Evolutionary conservation across 2,113 vertebrate species (phyloP), one percentile per base, ranked within the genome.

Genomic region (Anolis sagrei): DNA sequence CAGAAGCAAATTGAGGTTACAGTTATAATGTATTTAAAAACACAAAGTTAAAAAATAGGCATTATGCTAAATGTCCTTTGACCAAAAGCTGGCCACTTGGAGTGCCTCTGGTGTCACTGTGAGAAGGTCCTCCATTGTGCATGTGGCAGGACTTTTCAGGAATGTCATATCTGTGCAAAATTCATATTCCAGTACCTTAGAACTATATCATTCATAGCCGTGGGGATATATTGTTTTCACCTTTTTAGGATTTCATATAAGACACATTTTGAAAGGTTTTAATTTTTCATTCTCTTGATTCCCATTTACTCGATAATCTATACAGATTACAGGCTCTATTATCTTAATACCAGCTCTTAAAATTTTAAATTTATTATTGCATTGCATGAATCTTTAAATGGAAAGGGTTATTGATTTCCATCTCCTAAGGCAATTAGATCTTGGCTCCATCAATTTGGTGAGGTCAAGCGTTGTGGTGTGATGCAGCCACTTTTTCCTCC

Each of bases 391-490:
- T 86, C 75, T 19, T 90, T 92, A 77, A 81, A 88, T 44, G 29
- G 76, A 90, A 86, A 74, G 64, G 72, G 80, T 27, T 84, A 79
- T 58, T 36, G 27, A 86, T 89, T 90, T 89, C 58, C 61, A 79
- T 9, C 51, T 75, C 82, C 61, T 85, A 79, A 89, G 73, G 86
- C 86, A 91, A 91, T 82, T 4, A 88, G 44, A 18, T 34, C 82
- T 77, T 88, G 36, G 34, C 70, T 68, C 48, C 58, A 76, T 87
- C 68, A 44, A 68, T 34, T 81, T 77, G 79, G 19, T 48, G 81
- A 87, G 76, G 90, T 91, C 48, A 21, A 1, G 82, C 62, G 82
- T 84, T 84, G 44, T 36, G 7, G 9, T 68, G n/a, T 51, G 61
- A 54, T 68, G 61, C 36, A 77, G n/a, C 74, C 62, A 84, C 62